Base-by-base conservation (phyloP, 2,797 vertebrate species). In the Craterocephalus amniculus region DNA sequence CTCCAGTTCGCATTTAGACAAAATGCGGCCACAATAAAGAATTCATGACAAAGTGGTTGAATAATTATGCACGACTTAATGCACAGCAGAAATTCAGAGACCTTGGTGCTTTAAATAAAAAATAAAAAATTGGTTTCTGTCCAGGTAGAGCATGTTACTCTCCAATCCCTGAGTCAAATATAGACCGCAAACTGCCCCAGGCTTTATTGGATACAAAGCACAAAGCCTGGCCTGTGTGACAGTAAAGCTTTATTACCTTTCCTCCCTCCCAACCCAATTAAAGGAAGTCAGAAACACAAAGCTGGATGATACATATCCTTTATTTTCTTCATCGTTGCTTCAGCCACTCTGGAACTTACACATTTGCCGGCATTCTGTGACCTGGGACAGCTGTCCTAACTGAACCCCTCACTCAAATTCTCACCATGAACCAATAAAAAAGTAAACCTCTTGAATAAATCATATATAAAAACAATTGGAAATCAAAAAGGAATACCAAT, bases 401-500 rank as follows among this genome's bases (percentile, higher is more conserved):
- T 88, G 87, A 89, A 86, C 80, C 79, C 84, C 74, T 81, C 86
- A 49, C 73, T 84, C 81, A 58, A 84, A 83, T 81, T 90, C 85
- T 92, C 88, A 85, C 83, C 85, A 63, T 87, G 71, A 90, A 91
- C 92, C 89, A 79, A 94, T 93, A 93, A 87, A 93, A 94, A 94
- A 93, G 89, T 92, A 92, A 93, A 91, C 90, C 80, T 91, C 89
- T 92, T 88, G 81, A 90, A 88, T 85, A 79, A 91, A 92, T 92
- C 51, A 91, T 88, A 87, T 91, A 83, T 69, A 87, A 83, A 89
- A 85, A 78, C 58, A 59, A 79, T 45, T 54, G 40, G 76, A 84
- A 85, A 79, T 76, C 36, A 89, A 85, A 87, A 73, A 83, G 80
- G 76, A 89, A 87, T 91, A 89, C 86, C 88, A 85, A 89, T 89